phyloP scores from a whole-genome alignment of 1,140 invertebrate species.

The Drosophila biarmipes region DNA sequence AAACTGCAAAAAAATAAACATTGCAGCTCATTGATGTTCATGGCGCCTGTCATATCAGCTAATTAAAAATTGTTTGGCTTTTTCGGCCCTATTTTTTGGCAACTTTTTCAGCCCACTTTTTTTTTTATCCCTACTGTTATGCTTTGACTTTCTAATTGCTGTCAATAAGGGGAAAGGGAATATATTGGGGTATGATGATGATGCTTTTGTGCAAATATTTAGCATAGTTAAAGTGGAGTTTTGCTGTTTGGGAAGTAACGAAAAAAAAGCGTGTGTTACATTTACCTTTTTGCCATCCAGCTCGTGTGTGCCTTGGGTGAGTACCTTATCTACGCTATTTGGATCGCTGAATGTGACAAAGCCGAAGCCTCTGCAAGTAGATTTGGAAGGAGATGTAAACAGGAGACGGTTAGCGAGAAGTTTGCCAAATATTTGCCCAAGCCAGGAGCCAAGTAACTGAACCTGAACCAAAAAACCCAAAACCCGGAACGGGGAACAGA shows the following conservation, averaged over 20 bases:
- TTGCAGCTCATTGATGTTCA: slow-evolving; percentile 52
- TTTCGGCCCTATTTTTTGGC: slow-evolving; percentile 30
- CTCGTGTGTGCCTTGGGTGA: slow-evolving; percentile 96
- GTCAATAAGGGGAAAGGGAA: slow-evolving; percentile 57
- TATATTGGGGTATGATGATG: slow-evolving; percentile 39
- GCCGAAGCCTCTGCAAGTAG: slow-evolving; percentile 96
- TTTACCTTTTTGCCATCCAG: slow-evolving; percentile 97
- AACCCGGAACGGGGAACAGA: background rate
- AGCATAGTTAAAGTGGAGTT: slow-evolving; percentile 74
- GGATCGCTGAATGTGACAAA: slow-evolving; percentile 98
- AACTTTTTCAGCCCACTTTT: slow-evolving; percentile 30
- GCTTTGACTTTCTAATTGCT: slow-evolving; percentile 81
- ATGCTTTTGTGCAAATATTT: slow-evolving; percentile 76
- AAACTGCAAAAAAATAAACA: slow-evolving; percentile 9
- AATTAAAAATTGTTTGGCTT: slow-evolving; percentile 79
- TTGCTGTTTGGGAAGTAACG: slow-evolving; percentile 57
- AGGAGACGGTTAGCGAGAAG: slow-evolving; percentile 44
- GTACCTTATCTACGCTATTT: slow-evolving; percentile 96
- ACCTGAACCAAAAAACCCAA: slow-evolving; percentile 22
- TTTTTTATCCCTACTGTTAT: slow-evolving; percentile 55
- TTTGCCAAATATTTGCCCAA: slow-evolving; percentile 74
- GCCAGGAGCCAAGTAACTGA: slow-evolving; percentile 55
- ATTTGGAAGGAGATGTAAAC: slow-evolving; percentile 46
- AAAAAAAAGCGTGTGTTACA: slow-evolving; percentile 33
- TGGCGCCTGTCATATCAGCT: slow-evolving; percentile 50